These are phyloP conservation scores for Contarinia nasturtii DNA, from an alignment of 1,140 invertebrate species.

Conservation along the genomic window DNA sequence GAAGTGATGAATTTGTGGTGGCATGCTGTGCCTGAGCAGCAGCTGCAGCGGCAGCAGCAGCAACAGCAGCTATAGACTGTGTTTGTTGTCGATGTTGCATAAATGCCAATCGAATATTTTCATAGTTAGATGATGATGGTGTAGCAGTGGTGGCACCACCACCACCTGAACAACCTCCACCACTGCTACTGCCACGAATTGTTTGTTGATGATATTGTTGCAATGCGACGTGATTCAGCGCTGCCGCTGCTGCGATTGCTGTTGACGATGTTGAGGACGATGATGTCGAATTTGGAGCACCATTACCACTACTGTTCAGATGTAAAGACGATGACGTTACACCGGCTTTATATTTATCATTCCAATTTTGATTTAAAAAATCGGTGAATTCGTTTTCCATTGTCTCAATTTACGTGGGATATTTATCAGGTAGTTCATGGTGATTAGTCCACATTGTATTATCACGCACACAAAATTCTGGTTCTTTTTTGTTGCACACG, in stretches of 20 bases:
- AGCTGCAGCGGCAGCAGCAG: too few relatives aligned
- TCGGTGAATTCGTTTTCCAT: slow-evolving; percentile 5
- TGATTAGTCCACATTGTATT: too few relatives aligned
- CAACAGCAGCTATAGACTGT: too few relatives aligned
- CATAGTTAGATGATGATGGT: too few relatives aligned
- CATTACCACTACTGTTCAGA: too few relatives aligned
- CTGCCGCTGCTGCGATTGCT: background rate
- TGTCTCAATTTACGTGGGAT: background rate
- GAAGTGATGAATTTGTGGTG: background rate
- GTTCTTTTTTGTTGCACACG: background rate
- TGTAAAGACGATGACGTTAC: background rate
- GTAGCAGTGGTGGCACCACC: background rate
- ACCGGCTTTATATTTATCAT: background rate
- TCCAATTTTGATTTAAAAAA: slow-evolving; percentile 5
- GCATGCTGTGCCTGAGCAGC: background rate
- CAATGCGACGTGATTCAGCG: background rate
- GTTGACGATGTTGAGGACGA: slow-evolving; percentile 1
- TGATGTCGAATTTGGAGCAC: background rate
- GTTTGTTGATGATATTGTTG: background rate
- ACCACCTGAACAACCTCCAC: background rate
- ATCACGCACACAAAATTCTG: background rate
- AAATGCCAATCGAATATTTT: too few relatives aligned
- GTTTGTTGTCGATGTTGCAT: too few relatives aligned
- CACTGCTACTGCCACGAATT: background rate
- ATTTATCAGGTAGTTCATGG: too few relatives aligned